Base-by-base conservation (phyloP, 2,797 vertebrate species). In the Eidolon dupreanum region DNA sequence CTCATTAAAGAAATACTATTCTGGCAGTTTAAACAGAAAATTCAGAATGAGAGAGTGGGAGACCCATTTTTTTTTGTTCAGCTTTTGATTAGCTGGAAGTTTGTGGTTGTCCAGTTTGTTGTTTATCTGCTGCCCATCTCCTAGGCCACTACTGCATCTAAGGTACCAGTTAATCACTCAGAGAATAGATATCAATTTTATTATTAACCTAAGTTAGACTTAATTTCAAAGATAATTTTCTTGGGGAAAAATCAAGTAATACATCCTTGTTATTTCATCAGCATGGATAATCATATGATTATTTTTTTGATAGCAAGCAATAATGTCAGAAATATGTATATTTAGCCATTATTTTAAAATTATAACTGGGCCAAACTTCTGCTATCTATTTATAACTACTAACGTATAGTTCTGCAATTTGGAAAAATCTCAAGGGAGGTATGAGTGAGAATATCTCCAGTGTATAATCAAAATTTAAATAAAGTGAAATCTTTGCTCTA, bases 391-490 rank as follows among this genome's bases (percentile, higher is more conserved):
- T 93, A 93, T 98, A 97, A 51, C 66, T 96, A 46, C 33, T 88
- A 77, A 95, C 78, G n/a, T 90, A 73, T 73, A 96, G 75, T 94
- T 95, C 73, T 78, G 79, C 46, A 87, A 77, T 93, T 96, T 96
- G 84, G 89, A 96, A 66, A 63, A 90, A 55, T 94, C 92, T 95
- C 88, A 90, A 87, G 88, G 92, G 73, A 95, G n/a, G 65, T 74
- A 71, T 74, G 81, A 95, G 88, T 86, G 82, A 97, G 83, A 96
- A 95, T 90, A 38, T 94, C 71, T 92, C 73, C 77, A 90, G 49
- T 97, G 96, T 90, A 88, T 91, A 93, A 94, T 79, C 88, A 96
- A 74, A 95, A 88, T 59, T 95, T 96, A 91, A 97, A 85, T 94
- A 96, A 86, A 55, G 55, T 89, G 57, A 86, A 77, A 88, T 95